Evolutionary conservation across 2,797 vertebrate species (phyloP).

Genomic region (Podargus strigoides): DNA sequence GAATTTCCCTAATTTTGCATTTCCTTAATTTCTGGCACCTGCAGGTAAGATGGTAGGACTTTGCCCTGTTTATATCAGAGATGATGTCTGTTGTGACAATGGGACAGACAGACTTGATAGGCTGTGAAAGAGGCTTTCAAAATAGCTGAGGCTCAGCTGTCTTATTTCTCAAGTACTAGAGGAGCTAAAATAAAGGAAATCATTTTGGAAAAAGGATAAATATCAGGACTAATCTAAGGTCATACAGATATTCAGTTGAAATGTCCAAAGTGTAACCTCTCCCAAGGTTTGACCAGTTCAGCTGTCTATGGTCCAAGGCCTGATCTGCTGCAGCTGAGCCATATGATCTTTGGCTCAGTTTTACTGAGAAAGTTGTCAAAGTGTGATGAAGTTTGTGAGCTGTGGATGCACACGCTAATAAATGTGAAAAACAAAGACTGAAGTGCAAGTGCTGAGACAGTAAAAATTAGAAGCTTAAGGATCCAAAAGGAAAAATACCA

Average conservation of each 20-base stretch:
- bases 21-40: neutral
- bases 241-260: neutral
- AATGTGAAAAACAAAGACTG: fast-evolving
- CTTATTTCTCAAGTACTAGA: neutral
- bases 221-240: neutral
- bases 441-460: neutral
- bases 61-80: neutral
- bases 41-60: neutral
- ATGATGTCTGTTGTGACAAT: too few relatives aligned
- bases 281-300: neutral
- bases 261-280: neutral
- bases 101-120: neutral
- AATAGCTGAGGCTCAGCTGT: neutral
- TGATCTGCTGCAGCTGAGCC: neutral
- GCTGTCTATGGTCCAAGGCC: neutral
- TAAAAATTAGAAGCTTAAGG: neutral
- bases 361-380: neutral
- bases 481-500: neutral
- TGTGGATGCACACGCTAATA: neutral
- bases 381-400: neutral
- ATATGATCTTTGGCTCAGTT: neutral
- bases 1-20: neutral
- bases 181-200: neutral
- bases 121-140: neutral
- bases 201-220: neutral